phyloP scores from a whole-genome alignment of 2,797 vertebrate genomes.

The Apodemus agrarius region DNA sequence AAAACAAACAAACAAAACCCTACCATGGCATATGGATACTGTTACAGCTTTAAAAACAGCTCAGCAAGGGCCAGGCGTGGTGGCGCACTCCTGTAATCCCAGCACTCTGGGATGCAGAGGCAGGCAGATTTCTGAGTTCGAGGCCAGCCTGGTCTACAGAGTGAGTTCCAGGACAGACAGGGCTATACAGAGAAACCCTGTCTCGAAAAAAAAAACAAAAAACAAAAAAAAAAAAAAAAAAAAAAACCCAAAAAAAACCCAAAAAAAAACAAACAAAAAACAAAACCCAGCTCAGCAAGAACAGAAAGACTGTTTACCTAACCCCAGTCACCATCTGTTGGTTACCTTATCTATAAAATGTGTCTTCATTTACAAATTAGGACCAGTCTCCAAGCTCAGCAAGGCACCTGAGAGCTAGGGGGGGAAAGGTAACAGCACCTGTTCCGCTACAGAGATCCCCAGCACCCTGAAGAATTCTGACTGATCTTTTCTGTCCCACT shows the following conservation, averaged over 20 bases:
- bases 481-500: background rate
- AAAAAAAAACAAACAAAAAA: no score
- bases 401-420: background rate
- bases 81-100: no score
- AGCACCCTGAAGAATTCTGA: background rate
- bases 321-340: no score
- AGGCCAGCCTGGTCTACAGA: no score
- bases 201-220: no score
- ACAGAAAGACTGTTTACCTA: background rate
- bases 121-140: no score
- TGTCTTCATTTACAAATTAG: background rate
- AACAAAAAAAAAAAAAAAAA: no score
- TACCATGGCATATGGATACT: background rate
- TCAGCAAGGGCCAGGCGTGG: no score
- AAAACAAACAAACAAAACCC: background rate
- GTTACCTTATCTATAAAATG: background rate
- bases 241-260: no score
- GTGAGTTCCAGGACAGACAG: no score
- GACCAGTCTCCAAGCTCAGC: fast-evolving
- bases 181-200: no score
- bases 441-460: fast-evolving
- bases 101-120: no score
- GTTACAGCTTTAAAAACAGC: background rate
- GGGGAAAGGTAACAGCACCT: background rate
- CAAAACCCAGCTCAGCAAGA: background rate